A percentile compares a stretch with the other conserved stretches of the same genome.
Conservation (phyloP, 2,113 vertebrate genomes). For the Himantopus leucocephalus region DNA sequence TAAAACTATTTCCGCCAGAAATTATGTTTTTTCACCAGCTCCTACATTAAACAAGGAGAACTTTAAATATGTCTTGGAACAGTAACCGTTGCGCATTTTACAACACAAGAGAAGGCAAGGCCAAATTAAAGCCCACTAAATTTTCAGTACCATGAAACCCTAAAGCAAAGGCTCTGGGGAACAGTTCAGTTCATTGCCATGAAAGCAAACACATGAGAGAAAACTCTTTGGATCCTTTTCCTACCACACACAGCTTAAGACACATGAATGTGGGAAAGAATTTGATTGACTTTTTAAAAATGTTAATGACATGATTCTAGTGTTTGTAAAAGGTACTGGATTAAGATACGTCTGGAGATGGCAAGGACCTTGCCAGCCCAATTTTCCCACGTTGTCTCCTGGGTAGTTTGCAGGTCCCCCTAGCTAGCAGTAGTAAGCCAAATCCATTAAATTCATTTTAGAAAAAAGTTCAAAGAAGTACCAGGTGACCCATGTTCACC, state of each 20-base stretch:
- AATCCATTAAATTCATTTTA: neutral
- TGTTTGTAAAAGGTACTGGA: neutral
- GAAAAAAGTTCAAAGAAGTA: neutral
- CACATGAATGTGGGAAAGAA: neutral
- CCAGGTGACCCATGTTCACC: neutral
- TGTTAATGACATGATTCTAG: neutral
- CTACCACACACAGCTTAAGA: conserved; percentile 40
- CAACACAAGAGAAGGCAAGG: neutral
- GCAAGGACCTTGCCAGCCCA: neutral
- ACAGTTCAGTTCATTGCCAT: neutral
- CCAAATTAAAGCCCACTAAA: conserved; percentile 13
- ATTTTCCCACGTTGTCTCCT: neutral
- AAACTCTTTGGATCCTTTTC: conserved; percentile 38
- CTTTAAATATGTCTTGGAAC: neutral
- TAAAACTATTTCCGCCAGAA: neutral
- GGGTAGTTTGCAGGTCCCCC: neutral
- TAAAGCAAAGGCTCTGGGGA: neutral
- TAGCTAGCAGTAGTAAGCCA: neutral
- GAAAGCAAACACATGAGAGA: conserved; percentile 20
- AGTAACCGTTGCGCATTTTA: neutral
- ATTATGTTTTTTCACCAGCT: neutral
- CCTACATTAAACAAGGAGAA: neutral
- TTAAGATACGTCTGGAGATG: neutral
- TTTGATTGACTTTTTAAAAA: neutral
- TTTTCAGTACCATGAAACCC: conserved; percentile 15